Evolutionary conservation across 2,797 vertebrate species (phyloP).

Genomic region (Sebastes nivosus): DNA sequence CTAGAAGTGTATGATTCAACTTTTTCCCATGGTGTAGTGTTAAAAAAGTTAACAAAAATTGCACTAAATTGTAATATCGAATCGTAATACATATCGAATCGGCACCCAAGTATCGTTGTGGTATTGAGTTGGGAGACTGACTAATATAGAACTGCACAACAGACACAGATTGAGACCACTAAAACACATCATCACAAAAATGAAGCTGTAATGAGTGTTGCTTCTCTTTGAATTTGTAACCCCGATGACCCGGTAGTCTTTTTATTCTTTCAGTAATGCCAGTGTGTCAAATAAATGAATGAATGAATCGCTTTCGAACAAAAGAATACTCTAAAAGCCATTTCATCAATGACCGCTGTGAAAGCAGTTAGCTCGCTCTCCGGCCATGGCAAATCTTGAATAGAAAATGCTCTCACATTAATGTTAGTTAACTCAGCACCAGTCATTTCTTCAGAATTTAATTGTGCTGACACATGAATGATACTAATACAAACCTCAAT

Average conservation of each 20-base stretch:
- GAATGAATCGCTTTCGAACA: background rate
- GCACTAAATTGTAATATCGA: too few species aligned
- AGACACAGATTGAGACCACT: background rate
- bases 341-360: background rate
- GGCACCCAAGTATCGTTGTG: too few species aligned
- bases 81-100: too few species aligned
- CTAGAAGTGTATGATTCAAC: too few species aligned
- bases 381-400: background rate
- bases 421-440: conserved; percentile 21
- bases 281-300: background rate
- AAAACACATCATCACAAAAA: background rate
- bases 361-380: background rate
- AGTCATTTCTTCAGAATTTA: conserved; percentile 27
- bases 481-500: conserved; percentile 45
- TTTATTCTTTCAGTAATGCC: background rate
- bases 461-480: conserved; percentile 31
- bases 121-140: background rate
- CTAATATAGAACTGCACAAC: background rate
- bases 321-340: background rate
- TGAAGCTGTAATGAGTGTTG: background rate
- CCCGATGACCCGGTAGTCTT: background rate
- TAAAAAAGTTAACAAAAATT: too few species aligned
- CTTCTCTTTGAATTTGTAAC: background rate
- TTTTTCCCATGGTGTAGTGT: rapidly evolving
- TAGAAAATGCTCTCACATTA: conserved; percentile 2